Evolutionary conservation across 1,140 invertebrate genomes (phyloP), one percentile per base, ranked within the genome.

Genomic region (Sycophila sp.): DNA sequence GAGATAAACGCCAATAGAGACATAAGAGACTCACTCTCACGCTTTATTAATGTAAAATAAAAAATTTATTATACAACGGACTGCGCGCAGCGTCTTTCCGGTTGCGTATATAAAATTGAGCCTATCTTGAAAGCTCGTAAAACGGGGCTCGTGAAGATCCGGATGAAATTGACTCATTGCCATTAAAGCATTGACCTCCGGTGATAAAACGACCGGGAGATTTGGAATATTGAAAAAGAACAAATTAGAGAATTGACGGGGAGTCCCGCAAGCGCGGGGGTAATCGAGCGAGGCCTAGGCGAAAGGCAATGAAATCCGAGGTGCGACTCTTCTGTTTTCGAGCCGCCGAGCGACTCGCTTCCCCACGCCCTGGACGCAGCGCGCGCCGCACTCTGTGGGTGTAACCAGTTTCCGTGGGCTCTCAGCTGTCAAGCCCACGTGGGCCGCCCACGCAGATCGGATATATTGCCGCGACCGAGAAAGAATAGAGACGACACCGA

Each of bases 351-450:
- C 26, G 42, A 51, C 26, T 62, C 47, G 28, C 28, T 59, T 34
- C 59, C 28, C 49, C 36, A 38, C n/a, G 47, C 59, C 49, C 13
- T 58, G 40, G 11, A 66, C 19, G 26, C 45, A 34, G 36, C 30
- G 13, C 34, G 7, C 22, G 26, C 69, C 67, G 51, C 17, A n/a
- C 32, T n/a, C 73, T 71, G 83, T 84, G 76, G 82, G 83, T 83
- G 83, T 85, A 83, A 85, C 83, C 82, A 81, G 82, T 84, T 84
- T 78, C 80, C 76, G 81, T 84, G 73, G 80, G 82, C 76, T 68
- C 77, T 77, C 79, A 82, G 78, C 82, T 85, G 83, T 85, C 83
- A 85, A 83, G 68, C 84, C 83, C 83, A 85, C 84, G 84, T 85
- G 84, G 82, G 72, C 78, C 81, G 81, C 84, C 83, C 78, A 84